Evolutionary conservation across 2,113 vertebrate species (phyloP), one percentile per base, ranked within the genome.

Genomic region (Alouatta palliata): DNA sequence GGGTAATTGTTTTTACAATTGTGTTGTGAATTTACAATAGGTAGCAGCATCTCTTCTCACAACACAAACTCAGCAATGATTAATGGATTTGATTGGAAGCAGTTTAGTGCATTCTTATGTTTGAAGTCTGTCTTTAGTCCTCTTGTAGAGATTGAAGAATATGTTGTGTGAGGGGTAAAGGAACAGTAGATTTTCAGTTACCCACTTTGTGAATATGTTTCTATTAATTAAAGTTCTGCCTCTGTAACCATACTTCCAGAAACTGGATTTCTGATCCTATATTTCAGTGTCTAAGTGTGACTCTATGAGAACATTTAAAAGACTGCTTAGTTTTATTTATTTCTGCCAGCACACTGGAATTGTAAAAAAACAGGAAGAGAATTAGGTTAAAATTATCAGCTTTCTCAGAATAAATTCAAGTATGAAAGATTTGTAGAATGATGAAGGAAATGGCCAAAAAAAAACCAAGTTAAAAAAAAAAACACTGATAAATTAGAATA

Each of bases 401-500:
- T 91, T 92, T 52, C 71, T 97, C 14, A 94, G 76, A 84, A 90
- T 80, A 96, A 92, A 87, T 87, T 94, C 80, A 94, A n/a, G 30
- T 91, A 8, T 73, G 40, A 68, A 73, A 68, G 30, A 79, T 91
- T 85, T 92, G n/a, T 83, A 83, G 37, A 90, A 70, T 80, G 70
- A 90, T 89, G 47, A 76, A 13, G 43, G 43, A 96, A 91, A 82
- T 97, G 61, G 14, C 30, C 68, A 4, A 37, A 87, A 79, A 77
- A 20, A 77, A 43, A 56, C 1, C 9, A 10, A 23, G 13, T 23
- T 6, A 61, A 76, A 40, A 52, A 13, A 40, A 13, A 40, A 49
- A 49, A 47, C n/a, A 23, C 61, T 66, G 61, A 75, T 73, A 73
- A 92, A 61, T 16, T 66, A 45, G 9, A 90, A 92, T 40, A 52